phyloP scores from a whole-genome alignment of 2,113 vertebrate genomes.

The Piprites chloris region DNA sequence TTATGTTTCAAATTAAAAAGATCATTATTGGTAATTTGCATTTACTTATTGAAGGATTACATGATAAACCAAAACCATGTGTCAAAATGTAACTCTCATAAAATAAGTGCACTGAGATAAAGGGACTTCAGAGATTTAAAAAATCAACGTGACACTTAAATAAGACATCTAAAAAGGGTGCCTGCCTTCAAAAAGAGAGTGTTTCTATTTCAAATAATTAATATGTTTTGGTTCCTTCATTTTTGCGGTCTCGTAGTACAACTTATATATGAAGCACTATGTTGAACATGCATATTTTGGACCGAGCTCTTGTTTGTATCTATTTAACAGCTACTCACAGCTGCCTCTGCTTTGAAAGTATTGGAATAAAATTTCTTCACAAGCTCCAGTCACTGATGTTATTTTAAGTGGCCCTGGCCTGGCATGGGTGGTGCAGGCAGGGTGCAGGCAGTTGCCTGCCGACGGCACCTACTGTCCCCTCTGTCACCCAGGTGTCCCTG shows the following conservation, averaged over 20 bases:
- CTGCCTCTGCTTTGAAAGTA: slow-evolving; percentile 86
- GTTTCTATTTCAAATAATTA: slow-evolving; percentile 40
- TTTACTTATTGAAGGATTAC: slow-evolving; percentile 15
- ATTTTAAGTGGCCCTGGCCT: background rate
- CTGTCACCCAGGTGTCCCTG: background rate
- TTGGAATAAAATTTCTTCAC: slow-evolving; percentile 82
- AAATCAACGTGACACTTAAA: slow-evolving; percentile 4
- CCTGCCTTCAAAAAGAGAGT: background rate
- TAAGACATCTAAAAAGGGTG: background rate
- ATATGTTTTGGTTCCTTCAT: slow-evolving; percentile 38
- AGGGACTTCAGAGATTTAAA: background rate
- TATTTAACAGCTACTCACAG: slow-evolving; percentile 87
- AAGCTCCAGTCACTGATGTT: background rate
- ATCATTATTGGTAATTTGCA: slow-evolving; percentile 10
- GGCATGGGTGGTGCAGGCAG: background rate
- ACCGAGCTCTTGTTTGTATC: slow-evolving; percentile 82
- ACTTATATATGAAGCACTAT: slow-evolving; percentile 68
- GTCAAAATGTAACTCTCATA: slow-evolving; percentile 14
- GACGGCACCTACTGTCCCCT: background rate
- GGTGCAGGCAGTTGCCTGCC: background rate
- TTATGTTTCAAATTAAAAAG: slow-evolving; percentile 34
- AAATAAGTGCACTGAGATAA: slow-evolving; percentile 27
- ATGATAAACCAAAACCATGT: slow-evolving; percentile 36
- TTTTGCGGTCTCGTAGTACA: slow-evolving; percentile 79
- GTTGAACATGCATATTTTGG: slow-evolving; percentile 79